Base-by-base conservation (phyloP, 92 coral and sea anemone genomes). In the Bergia sp. region DNA sequence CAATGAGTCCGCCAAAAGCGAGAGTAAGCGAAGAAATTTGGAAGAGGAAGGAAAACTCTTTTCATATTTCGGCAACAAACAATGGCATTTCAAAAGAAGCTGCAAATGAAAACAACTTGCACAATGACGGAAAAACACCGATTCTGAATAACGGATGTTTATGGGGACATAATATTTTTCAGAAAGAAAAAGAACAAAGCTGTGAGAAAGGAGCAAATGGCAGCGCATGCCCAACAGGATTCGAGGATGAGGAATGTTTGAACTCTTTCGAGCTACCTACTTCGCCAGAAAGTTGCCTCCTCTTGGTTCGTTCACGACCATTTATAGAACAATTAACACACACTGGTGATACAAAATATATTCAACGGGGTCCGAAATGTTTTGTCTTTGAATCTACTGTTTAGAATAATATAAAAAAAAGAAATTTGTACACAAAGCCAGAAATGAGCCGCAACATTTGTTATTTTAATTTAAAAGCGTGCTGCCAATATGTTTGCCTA, bases 351-450 rank as follows among this genome's bases (percentile, higher is more conserved):
- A 50, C 78, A 72, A 71, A 45, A 29, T 21, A 16, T 42, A 71
- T 44, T 84, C 79, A 9, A 40, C 78, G 44, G 79, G 79, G 75
- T 42, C 15, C 29, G 5, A 29, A 36, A 15, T 15, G 4, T 71
- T n/a, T 69, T 45, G 44, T 84, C 16, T 84, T 84, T 39, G 87
- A 84, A 84, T 71, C 87, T 71, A 65, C 74, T 84, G 79, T 84
- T 44, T 84, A 84, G 79, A n/a, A 36, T 37, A 16, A 73, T 29
- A 53, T 13, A 37, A 20, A 8, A 83, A 69, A 76, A 12, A 10
- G 18, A 76, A 76, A 42, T 41, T 8, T 3, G 80, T 76, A 40
- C 36, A 16, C 23, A 41, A 41, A 76, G n/a, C 16, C n/a, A 40
- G 79, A 16, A 75, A 0, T 75, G 49, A 39, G 43, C 23, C 18